These are phyloP conservation scores for Baronia brevicornis DNA, from an alignment of 2,888 invertebrate genomes.

Conservation along the genomic window DNA sequence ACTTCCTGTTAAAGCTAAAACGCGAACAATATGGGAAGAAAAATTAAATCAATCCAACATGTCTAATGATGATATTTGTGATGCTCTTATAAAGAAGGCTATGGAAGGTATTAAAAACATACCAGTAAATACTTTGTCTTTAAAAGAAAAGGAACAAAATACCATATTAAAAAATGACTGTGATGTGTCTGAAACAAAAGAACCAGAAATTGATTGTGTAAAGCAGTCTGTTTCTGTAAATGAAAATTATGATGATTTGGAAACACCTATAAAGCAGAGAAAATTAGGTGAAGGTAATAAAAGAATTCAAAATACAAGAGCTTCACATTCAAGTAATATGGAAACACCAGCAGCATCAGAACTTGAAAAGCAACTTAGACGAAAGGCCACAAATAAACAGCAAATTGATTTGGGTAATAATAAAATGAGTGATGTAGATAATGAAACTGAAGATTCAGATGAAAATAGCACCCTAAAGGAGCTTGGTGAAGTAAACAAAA, in stretches of 20 bases:
- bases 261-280: slow-evolving; percentile 11
- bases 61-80: slow-evolving; percentile 66
- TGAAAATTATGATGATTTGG: slow-evolving; percentile 14
- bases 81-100: slow-evolving; percentile 63
- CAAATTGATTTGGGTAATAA: not conserved
- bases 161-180: slow-evolving; percentile 3
- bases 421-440: not conserved
- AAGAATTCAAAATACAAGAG: slow-evolving; percentile 15
- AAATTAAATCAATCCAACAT: slow-evolving; percentile 57
- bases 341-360: no score
- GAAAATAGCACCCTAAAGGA: not conserved
- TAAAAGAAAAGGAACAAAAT: slow-evolving; percentile 22
- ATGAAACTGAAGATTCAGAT: not conserved
- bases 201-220: not conserved
- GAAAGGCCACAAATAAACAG: slow-evolving; percentile 14
- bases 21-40: slow-evolving; percentile 55
- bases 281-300: slow-evolving; percentile 12
- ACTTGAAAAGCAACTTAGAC: no score
- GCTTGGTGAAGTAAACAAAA: slow-evolving; percentile 2
- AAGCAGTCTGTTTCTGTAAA: slow-evolving; percentile 4
- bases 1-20: slow-evolving; percentile 40
- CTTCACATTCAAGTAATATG: not conserved
- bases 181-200: not conserved
- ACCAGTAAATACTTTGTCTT: slow-evolving; percentile 26
- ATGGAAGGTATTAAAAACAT: slow-evolving; percentile 58